Percentiles rank a stretch among this genome's conserved stretches.
Conservation (phyloP, 2,113 vertebrate genomes). For the Eubucco bourcierii region DNA sequence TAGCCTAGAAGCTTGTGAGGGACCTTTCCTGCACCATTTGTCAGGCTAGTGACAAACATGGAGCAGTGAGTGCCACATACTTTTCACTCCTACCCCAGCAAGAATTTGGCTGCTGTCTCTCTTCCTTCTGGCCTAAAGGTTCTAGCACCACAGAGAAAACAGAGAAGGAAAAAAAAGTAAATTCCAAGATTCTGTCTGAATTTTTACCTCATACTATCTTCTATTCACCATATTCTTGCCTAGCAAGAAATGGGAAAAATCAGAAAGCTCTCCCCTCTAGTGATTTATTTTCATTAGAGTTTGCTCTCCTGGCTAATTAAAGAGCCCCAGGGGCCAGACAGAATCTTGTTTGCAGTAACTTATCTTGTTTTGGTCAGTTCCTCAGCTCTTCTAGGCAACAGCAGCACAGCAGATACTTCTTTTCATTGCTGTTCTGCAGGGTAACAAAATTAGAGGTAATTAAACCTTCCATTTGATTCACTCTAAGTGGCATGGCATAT, state of each 20-base stretch:
- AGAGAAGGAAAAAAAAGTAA: neutral
- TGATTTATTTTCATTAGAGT: slow-evolving; percentile 16
- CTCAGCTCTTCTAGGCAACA: neutral
- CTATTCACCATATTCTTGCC: neutral
- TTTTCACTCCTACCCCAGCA: neutral
- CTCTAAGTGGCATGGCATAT: neutral
- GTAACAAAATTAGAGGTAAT: slow-evolving; percentile 27
- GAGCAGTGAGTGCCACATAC: neutral
- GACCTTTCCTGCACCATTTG: neutral
- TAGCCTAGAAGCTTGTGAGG: neutral
- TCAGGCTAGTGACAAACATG: neutral
- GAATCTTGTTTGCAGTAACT: neutral
- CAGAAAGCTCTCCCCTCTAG: neutral
- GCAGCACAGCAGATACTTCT: neutral
- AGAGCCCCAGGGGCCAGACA: slow-evolving; percentile 9
- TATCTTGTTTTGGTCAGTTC: slow-evolving; percentile 17
- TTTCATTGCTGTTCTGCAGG: neutral
- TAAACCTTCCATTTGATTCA: slow-evolving; percentile 16
- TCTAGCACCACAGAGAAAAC: neutral
- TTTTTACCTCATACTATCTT: neutral
- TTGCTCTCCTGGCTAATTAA: slow-evolving; percentile 17
- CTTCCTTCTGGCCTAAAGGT: neutral
- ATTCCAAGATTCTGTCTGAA: neutral
- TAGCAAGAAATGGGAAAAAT: neutral
- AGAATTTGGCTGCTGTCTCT: neutral